A percentile compares a stretch with the other conserved stretches of the same genome.
These are phyloP conservation scores for Sebastes taczanowskii DNA, from an alignment of 2,797 vertebrate genomes.

Conservation along the genomic window DNA sequence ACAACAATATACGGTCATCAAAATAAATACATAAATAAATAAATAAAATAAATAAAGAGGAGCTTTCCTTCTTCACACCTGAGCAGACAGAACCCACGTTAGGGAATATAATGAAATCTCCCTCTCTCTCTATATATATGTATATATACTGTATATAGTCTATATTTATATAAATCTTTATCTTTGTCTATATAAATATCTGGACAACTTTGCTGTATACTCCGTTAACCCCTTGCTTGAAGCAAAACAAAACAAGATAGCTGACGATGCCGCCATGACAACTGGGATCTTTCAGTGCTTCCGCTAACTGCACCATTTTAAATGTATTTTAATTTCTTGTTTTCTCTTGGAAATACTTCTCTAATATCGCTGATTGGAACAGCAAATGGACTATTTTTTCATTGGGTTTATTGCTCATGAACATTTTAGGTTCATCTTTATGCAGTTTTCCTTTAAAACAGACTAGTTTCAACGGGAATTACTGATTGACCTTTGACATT, in stretches of 20 bases:
- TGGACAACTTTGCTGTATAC: slow-evolving; percentile 15
- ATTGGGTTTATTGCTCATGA: background rate
- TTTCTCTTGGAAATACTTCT: background rate
- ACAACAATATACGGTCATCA: background rate
- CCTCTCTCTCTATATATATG: background rate
- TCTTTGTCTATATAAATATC: slow-evolving; percentile 29
- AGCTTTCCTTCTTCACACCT: slow-evolving; percentile 42
- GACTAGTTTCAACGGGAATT: background rate
- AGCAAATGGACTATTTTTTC: background rate
- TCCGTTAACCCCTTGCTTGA: slow-evolving; percentile 68
- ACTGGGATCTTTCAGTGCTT: slow-evolving; percentile 37
- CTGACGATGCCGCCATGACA: slow-evolving; percentile 63
- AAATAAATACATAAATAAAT: background rate
- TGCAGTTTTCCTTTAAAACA: background rate
- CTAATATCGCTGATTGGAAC: background rate
- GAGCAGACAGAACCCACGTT: slow-evolving; percentile 65
- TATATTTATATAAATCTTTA: slow-evolving; percentile 15
- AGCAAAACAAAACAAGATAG: slow-evolving; percentile 26
- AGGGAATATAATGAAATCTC: slow-evolving; percentile 9
- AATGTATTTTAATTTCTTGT: background rate
- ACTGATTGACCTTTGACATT: background rate
- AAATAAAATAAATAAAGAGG: background rate
- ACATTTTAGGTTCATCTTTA: background rate
- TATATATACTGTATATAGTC: slow-evolving; percentile 3
- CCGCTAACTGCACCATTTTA: background rate